Conservation (phyloP, 1,140 invertebrate species). For the Eueides isabella region DNA sequence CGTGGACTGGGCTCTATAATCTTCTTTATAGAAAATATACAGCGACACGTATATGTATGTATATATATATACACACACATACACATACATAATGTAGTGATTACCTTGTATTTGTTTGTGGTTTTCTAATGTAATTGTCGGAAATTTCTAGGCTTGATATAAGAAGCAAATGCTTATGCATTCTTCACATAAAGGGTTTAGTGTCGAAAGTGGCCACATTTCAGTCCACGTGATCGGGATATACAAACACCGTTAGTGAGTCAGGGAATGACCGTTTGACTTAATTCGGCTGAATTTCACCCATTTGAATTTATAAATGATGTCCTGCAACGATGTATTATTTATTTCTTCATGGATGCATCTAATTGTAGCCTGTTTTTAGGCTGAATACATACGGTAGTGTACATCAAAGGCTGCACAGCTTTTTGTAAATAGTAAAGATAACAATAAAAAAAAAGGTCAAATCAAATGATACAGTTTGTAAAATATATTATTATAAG, state of each 20-base stretch:
- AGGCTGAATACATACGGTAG: conserved; percentile 12
- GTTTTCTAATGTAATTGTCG: background rate
- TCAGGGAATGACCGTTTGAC: conserved; percentile 38
- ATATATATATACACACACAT: too few species aligned
- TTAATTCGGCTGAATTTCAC: conserved; percentile 39
- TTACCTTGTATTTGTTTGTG: background rate
- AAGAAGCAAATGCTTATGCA: background rate
- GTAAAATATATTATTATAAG: too few species aligned
- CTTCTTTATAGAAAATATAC: too few species aligned
- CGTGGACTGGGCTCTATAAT: too few species aligned
- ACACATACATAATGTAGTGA: background rate
- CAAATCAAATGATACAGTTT: too few species aligned
- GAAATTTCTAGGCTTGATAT: background rate
- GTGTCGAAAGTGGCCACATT: conserved; percentile 38
- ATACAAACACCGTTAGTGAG: conserved; percentile 39
- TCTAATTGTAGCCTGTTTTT: conserved; percentile 11
- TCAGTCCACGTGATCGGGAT: conserved; percentile 41
- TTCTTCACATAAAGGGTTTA: conserved; percentile 6
- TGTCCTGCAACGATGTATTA: conserved; percentile 23
- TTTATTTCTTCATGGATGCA: conserved; percentile 22
- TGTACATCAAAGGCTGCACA: background rate
- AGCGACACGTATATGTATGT: too few species aligned
- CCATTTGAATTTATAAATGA: conserved; percentile 48
- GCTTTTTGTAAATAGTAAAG: background rate
- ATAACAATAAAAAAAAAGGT: too few species aligned